Percentiles rank a stretch among this genome's conserved stretches.
phyloP scores from a whole-genome alignment of 2,113 vertebrate genomes.

The Clarias gariepinus region DNA sequence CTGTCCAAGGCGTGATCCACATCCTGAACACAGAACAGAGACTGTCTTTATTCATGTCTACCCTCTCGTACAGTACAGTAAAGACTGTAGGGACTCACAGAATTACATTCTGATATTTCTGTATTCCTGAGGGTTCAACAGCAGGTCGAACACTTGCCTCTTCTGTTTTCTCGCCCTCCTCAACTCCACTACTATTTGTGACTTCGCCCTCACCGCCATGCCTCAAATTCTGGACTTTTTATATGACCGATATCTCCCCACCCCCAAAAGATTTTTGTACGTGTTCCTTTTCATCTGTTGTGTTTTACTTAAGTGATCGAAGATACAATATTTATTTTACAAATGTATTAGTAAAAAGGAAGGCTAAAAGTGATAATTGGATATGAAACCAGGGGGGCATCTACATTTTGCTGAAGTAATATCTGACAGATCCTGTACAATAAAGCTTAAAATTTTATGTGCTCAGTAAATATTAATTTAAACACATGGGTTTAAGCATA shows the following conservation, averaged over 20 bases:
- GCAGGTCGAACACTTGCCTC: background rate
- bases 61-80: background rate
- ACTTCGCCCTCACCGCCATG: background rate
- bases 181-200: background rate
- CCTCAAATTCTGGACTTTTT: conserved; percentile 1
- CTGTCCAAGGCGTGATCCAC: conserved; percentile 75
- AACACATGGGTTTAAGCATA: background rate
- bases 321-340: conserved; percentile 26
- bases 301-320: conserved; percentile 19
- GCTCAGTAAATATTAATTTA: background rate
- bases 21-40: background rate
- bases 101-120: background rate
- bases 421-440: background rate
- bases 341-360: background rate
- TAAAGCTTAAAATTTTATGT: background rate
- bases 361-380: background rate
- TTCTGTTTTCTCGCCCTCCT: background rate
- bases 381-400: background rate
- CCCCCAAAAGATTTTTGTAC: background rate
- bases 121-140: background rate
- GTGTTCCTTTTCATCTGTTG: conserved; percentile 4
- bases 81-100: background rate
- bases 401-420: background rate
- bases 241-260: background rate
- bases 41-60: conserved; percentile 35